phyloP scores from a whole-genome alignment of 1,140 invertebrate genomes.

The Melanaphis sacchari region DNA sequence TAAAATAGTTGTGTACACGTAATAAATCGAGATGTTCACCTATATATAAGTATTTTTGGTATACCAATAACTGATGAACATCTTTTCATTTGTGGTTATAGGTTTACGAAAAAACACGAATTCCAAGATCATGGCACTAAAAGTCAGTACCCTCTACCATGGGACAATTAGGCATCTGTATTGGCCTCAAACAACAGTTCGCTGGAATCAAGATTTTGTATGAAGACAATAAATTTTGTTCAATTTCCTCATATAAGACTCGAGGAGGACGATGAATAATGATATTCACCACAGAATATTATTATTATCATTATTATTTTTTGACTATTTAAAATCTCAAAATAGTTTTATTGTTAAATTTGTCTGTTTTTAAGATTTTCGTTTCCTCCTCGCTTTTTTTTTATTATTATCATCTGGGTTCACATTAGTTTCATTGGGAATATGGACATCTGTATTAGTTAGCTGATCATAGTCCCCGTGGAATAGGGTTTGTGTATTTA shows the following conservation, averaged over 20 bases:
- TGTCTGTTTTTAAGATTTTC: slow-evolving; percentile 52
- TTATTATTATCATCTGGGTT: slow-evolving; percentile 38
- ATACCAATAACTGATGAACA: not conserved
- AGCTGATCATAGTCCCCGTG: slow-evolving; percentile 56
- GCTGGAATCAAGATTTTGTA: slow-evolving; percentile 13
- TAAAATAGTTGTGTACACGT: not conserved
- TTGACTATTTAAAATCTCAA: slow-evolving; percentile 49
- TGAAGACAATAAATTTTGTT: slow-evolving; percentile 41
- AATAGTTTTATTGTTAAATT: slow-evolving; percentile 56
- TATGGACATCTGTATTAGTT: slow-evolving; percentile 55
- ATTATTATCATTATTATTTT: slow-evolving; percentile 32
- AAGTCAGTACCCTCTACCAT: slow-evolving; percentile 20
- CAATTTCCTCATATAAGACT: slow-evolving; percentile 8
- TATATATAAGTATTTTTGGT: not conserved
- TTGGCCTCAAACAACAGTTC: slow-evolving; percentile 56
- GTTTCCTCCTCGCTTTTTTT: slow-evolving; percentile 44
- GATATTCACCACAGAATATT: slow-evolving; percentile 20
- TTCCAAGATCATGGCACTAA: not conserved
- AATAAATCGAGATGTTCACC: not conserved
- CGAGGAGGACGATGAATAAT: not conserved
- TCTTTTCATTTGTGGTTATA: slow-evolving; percentile 3
- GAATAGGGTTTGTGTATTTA: slow-evolving; percentile 52
- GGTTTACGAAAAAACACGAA: slow-evolving; percentile 44
- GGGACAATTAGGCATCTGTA: slow-evolving; percentile 49
- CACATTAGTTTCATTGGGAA: slow-evolving; percentile 55